Base-by-base conservation (phyloP, 2,797 vertebrate species). In the Tragopan temminckii region DNA sequence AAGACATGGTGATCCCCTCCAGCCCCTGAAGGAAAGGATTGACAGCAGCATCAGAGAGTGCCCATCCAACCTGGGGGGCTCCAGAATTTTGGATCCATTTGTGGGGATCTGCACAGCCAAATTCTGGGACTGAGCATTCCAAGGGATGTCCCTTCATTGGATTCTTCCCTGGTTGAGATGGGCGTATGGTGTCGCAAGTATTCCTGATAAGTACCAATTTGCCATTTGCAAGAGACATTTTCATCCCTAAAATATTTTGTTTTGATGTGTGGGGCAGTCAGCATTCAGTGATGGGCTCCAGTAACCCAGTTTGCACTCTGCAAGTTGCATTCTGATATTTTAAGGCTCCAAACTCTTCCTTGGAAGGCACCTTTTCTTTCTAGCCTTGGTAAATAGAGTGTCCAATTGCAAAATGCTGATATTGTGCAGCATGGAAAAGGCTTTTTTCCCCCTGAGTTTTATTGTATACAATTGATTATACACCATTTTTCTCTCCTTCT, bases 391-490 rank as follows among this genome's bases (percentile, higher is more conserved):
- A 91, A 94, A 96, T 90, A 77, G 46, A 86, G 93, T 91, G 88
- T 95, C 94, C 93, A 96, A 96, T 96, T 95, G 94, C 68, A 82
- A 93, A 96, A 92, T 79, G 82, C 85, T 95, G 89, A 95, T 96
- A 85, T 94, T 96, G 90, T 94, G 80, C 88, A 94, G 90, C 94
- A 95, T 95, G 95, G 94, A 96, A 96, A 96, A 95, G 53, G 90
- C 90, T 96, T 91, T 96, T 95, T 95, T 31, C 74, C 91, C 94
- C 94, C 90, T 90, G 95, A 90, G 85, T 96, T 96, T 96, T 95
- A 89, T 96, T 93, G 81, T 68, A 89, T 80, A 94, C 89, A 94
- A 94, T 94, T 95, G 96, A 95, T 96, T 96, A 95, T 96, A 96
- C 93, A 96, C 91, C 85, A 93, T 95, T 96, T 96, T 90, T 82